Evolutionary conservation across 2,888 invertebrate species (phyloP), one percentile per base, ranked within the genome.

Genomic region (Drosophila ustulata): DNA sequence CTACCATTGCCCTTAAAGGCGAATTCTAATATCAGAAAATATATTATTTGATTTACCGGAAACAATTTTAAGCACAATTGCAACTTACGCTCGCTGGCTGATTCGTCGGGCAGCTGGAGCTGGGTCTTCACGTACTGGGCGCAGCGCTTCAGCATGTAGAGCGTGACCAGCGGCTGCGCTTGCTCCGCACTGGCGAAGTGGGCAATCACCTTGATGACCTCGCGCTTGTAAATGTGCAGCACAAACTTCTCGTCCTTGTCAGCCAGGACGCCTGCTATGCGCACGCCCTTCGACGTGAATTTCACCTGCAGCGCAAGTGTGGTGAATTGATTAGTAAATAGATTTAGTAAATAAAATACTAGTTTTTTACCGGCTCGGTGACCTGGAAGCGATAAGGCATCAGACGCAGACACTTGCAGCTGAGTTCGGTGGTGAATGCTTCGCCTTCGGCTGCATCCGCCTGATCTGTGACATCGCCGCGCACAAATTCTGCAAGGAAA

Each of bases 301-400:
- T 91, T 93, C 51, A 94, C 93, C 95, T 95, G 8, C 11, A 9
- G 3, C 3, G 25, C 25, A 45, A 18, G 18, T 18, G 18, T 18
- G 3, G 13, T 5, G 3, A 11, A 34, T 5, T 37, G 11, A n/a
- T 37, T n/a, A 37, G 37, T 5, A 37, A n/a, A 34, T 34, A 37
- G 11, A 37, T 4, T 37, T 11, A n/a, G 4, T 37, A 37, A n/a
- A n/a, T 37, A n/a, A n/a, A 37, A 37, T 13, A 4, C 3, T 3
- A 71, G 7, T 30, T 4, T 6, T 94, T 90, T 91, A 97, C 95
- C 92, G 95, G 94, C 90, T 96, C 96, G 68, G 93, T 94, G 28
- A 97, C 96, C 76, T 95, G 94, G 89, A 95, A 96, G 93, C 96
- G 95, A 91, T 97, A 96, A 13, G 97, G 96, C 41, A 98, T 98